phyloP scores from a whole-genome alignment of 2,888 invertebrate genomes.

The Eristalinus aeneus region DNA sequence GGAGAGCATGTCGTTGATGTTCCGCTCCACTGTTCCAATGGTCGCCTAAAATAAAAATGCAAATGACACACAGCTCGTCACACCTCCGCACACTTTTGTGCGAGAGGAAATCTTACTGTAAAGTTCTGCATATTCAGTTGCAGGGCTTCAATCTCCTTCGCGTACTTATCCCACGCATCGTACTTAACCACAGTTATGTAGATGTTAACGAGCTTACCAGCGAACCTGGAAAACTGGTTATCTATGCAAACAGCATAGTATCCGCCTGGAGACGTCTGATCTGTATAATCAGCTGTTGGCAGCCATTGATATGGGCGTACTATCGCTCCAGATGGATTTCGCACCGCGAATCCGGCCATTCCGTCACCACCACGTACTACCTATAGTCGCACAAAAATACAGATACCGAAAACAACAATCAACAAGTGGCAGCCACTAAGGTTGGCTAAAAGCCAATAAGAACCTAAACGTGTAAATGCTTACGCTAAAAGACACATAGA shows the following conservation, averaged over 20 bases:
- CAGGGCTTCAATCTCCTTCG: slow-evolving; percentile 92
- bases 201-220: slow-evolving; percentile 92
- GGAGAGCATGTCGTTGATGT: slow-evolving; percentile 92
- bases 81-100: too few species aligned
- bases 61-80: neutral
- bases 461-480: slow-evolving; percentile 71
- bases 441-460: slow-evolving; percentile 55
- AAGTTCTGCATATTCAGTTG: slow-evolving; percentile 95
- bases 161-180: slow-evolving; percentile 95
- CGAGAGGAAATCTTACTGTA: slow-evolving; percentile 84
- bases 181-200: slow-evolving; percentile 95
- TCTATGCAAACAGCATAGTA: slow-evolving; percentile 96
- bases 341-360: slow-evolving; percentile 95
- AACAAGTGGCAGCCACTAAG: slow-evolving; percentile 35
- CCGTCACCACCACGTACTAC: slow-evolving; percentile 96
- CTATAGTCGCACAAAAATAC: slow-evolving; percentile 80
- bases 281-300: slow-evolving; percentile 93
- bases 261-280: slow-evolving; percentile 89
- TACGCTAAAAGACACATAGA: slow-evolving; percentile 97
- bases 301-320: slow-evolving; percentile 96
- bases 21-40: slow-evolving; percentile 89
- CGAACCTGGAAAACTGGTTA: slow-evolving; percentile 95
- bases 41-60: slow-evolving; percentile 83
- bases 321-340: slow-evolving; percentile 91
- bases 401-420: slow-evolving; percentile 16